Evolutionary conservation across 2,888 invertebrate species (phyloP).

Genomic region (Aphodius granarius): DNA sequence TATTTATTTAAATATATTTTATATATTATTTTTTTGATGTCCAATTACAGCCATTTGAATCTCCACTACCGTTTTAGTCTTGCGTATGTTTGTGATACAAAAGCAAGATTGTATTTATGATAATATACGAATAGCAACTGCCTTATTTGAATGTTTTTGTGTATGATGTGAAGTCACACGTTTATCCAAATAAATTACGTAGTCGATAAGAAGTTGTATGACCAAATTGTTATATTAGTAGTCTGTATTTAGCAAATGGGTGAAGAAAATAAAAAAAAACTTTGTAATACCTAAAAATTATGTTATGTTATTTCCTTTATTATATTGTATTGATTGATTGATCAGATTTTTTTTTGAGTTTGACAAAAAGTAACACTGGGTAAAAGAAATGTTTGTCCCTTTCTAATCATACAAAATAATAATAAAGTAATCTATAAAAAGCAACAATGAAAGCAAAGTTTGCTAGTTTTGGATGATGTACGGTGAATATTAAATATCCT

Average conservation of each 20-base stretch:
- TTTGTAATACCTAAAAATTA: neutral
- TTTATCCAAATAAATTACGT: neutral
- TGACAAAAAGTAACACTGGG: neutral
- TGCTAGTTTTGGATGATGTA: neutral
- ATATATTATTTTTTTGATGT: no score
- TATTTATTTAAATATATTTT: no score
- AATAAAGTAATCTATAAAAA: neutral
- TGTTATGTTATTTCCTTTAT: neutral
- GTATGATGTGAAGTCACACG: neutral
- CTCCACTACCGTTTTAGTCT: neutral
- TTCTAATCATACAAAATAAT: neutral
- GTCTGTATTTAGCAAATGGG: neutral
- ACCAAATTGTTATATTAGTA: neutral
- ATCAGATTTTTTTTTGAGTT: neutral
- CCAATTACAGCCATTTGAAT: neutral
- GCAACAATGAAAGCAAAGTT: neutral
- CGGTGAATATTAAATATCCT: neutral
- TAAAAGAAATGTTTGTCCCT: neutral
- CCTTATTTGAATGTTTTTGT: neutral
- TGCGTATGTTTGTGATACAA: neutral
- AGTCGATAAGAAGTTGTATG: neutral
- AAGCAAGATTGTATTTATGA: neutral
- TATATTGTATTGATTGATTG: neutral
- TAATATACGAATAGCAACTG: neutral
- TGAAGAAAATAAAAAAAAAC: neutral